Evolutionary conservation across 35 echinoderm and acorn worm species (phyloP).

Genomic region (Ophiothrix spiculata): DNA sequence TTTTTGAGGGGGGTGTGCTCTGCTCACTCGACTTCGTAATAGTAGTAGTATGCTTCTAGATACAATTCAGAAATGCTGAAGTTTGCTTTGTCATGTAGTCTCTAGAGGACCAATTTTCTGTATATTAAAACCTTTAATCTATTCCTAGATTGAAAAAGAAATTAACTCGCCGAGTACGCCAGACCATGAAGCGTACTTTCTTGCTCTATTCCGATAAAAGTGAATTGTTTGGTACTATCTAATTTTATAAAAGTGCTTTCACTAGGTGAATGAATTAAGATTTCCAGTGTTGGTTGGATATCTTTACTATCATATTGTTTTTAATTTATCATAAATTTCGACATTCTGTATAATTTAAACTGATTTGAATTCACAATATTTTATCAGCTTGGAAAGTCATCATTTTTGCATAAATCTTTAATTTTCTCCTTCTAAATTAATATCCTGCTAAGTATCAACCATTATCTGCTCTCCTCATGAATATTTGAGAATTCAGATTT

Average conservation of each 20-base stretch:
- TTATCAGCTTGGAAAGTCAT: too few relatives aligned
- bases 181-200: not conserved
- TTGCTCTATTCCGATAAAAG: not conserved
- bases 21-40: not conserved
- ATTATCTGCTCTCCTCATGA: too few relatives aligned
- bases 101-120: slow-evolving; percentile 2
- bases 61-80: not conserved
- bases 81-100: slow-evolving; percentile 1
- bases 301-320: not conserved
- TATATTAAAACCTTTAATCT: slow-evolving; percentile 14
- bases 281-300: not conserved
- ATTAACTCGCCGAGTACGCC: not conserved
- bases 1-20: not conserved
- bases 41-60: slow-evolving; percentile 6
- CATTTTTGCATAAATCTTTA: too few relatives aligned
- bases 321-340: not conserved
- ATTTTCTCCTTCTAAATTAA: too few relatives aligned
- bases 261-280: not conserved
- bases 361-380: not conserved
- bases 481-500: too few relatives aligned
- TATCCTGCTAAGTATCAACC: too few relatives aligned
- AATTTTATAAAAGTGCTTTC: slow-evolving; percentile 10
- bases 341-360: not conserved
- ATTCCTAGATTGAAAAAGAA: slow-evolving; percentile 11
- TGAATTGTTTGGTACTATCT: not conserved